These are phyloP conservation scores for Nerophis lumbriciformis DNA, from an alignment of 2,113 vertebrate species.

Conservation along the genomic window DNA sequence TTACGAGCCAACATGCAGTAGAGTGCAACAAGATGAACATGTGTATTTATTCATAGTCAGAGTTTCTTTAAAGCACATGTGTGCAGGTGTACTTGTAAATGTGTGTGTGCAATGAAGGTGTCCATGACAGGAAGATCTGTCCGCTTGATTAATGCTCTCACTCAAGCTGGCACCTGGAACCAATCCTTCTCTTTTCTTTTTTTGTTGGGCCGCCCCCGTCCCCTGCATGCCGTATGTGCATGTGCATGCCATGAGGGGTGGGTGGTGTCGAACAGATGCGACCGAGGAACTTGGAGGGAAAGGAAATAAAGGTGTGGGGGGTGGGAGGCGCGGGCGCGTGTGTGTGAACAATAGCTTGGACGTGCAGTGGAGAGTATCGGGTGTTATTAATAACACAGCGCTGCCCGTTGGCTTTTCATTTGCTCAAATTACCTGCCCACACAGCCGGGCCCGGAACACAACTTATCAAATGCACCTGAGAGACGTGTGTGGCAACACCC, in stretches of 20 bases:
- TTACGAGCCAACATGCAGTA: no score
- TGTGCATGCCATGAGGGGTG: conserved; percentile 40
- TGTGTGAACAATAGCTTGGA: conserved; percentile 51
- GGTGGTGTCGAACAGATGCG: conserved; percentile 42
- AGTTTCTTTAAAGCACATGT: background rate
- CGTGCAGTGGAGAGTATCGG: conserved; percentile 46
- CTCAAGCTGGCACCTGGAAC: conserved; percentile 72
- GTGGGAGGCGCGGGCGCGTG: conserved; percentile 5
- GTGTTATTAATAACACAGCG: conserved; percentile 60
- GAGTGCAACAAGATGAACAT: no score
- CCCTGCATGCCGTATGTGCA: conserved; percentile 27
- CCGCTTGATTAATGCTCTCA: conserved; percentile 73
- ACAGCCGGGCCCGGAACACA: conserved; percentile 50
- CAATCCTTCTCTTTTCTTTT: conserved; percentile 40
- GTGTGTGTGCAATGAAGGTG: conserved; percentile 32
- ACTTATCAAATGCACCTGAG: conserved; percentile 71
- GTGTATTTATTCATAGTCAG: background rate
- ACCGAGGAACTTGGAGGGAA: conserved; percentile 32
- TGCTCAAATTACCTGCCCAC: conserved; percentile 69
- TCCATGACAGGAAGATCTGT: conserved; percentile 60
- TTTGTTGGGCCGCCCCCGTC: conserved; percentile 21
- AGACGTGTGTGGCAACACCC: conserved; percentile 41
- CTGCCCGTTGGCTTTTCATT: conserved; percentile 68
- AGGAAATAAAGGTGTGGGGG: conserved; percentile 54
- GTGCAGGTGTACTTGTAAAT: background rate